phyloP scores from a whole-genome alignment of 2,113 vertebrate species.

The Phocoena sinus region DNA sequence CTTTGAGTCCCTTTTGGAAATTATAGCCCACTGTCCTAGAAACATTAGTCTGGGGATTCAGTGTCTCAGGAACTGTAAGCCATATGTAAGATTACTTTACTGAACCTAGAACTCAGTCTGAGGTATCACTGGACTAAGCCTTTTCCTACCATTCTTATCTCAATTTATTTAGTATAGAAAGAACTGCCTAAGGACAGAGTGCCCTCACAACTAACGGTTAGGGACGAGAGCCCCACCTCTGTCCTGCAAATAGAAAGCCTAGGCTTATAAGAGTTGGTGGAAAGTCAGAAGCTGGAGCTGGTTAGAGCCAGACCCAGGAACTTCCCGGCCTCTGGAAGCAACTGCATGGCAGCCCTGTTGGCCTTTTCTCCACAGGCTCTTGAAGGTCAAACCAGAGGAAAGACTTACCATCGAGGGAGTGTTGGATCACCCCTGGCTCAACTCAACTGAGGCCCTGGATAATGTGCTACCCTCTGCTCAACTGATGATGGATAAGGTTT shows the following conservation, averaged over 20 bases:
- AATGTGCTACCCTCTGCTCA: slow-evolving; percentile 98
- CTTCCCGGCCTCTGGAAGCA: background rate
- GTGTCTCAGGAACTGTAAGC: background rate
- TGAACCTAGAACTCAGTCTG: background rate
- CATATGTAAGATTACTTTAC: background rate
- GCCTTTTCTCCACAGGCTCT: slow-evolving; percentile 83
- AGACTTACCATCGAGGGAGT: slow-evolving; percentile 96
- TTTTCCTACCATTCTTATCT: background rate
- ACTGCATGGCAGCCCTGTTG: background rate
- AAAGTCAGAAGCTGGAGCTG: background rate
- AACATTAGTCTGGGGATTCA: background rate
- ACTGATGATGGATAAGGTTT: slow-evolving; percentile 99
- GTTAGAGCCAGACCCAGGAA: background rate
- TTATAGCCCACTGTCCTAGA: background rate
- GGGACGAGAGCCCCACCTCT: background rate
- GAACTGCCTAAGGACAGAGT: background rate
- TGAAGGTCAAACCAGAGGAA: slow-evolving; percentile 99
- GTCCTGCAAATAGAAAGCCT: background rate
- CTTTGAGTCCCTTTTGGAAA: background rate
- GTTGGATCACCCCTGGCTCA: slow-evolving; percentile 97
- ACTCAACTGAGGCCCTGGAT: slow-evolving; percentile 96
- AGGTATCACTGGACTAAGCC: slow-evolving; percentile 2
- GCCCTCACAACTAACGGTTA: background rate
- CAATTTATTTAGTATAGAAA: background rate
- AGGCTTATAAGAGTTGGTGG: background rate